Evolutionary conservation across 2,113 vertebrate genomes (phyloP), one percentile per base, ranked within the genome.

Genomic region (Oceanites oceanicus): DNA sequence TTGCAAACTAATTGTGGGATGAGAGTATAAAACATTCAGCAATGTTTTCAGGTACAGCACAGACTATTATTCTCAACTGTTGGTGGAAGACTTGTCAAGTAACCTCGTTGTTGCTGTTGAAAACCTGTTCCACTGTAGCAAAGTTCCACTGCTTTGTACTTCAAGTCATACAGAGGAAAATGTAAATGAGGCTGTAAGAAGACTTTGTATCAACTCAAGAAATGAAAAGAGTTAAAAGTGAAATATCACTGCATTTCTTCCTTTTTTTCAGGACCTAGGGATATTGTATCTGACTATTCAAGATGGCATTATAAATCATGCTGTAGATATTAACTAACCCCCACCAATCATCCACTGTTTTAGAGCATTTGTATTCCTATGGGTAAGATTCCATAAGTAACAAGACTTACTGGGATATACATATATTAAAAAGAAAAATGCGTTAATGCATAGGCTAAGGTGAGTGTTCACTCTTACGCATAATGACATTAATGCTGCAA

Each of bases 291-390:
- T 93, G 90, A 97, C 40, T 95, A 26, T 81, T 75, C 30, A 49
- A 85, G 30, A 90, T 85, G 86, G 71, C 74, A 96, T 94, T 97
- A 96, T 98, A 97, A 97, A 98, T 98, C 96, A 93, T 68, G 26
- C 52, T 86, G 52, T 34, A 89, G 85, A 97, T 93, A 96, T 97
- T 97, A 98, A 97, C 86, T 92, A 91, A 91, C 55, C 38, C 72
- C 97, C 67, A 85, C 65, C 36, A 91, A 90, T 97, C 95, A 92
- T 73, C 96, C 92, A 90, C 32, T 97, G 53, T 88, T 92, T 93
- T 88, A 92, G 59, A 97, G 21, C 79, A 96, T 96, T 96, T 92
- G 75, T 94, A 93, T 97, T 93, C 61, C 86, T 92, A 29, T 91
- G 75, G 92, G 71, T 96, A 97, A 94, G 84, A 94, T 96, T 92